These are phyloP conservation scores for Corydoras sp. DNA, from an alignment of 2,113 vertebrate genomes.

Conservation along the genomic window DNA sequence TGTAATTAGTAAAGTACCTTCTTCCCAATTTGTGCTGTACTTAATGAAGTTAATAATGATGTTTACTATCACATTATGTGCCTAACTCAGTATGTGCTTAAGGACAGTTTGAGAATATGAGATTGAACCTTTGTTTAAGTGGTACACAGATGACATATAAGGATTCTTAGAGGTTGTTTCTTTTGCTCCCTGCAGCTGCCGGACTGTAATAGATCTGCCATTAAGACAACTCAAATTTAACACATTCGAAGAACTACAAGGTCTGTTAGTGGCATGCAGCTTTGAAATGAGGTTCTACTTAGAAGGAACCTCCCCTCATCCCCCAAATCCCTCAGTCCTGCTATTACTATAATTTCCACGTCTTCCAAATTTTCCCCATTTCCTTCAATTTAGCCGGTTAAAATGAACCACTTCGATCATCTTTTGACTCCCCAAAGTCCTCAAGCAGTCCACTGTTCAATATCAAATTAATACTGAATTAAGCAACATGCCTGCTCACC, in stretches of 20 bases:
- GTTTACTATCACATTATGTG: too few species aligned
- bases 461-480: conserved; percentile 67
- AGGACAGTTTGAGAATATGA: too few species aligned
- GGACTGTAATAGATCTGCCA: conserved; percentile 54
- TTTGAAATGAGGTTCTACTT: conserved; percentile 39
- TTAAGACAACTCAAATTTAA: conserved; percentile 54
- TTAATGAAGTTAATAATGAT: too few species aligned
- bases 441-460: conserved; percentile 57
- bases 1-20: too few species aligned
- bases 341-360: conserved; percentile 58
- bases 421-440: conserved; percentile 50
- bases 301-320: conserved; percentile 35
- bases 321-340: conserved; percentile 36
- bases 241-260: conserved; percentile 1
- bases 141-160: conserved; percentile 53
- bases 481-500: conserved; percentile 49
- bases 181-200: conserved; percentile 41
- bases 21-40: too few species aligned
- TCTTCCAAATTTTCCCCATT: conserved; percentile 57
- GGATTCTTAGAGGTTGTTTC: conserved; percentile 52
- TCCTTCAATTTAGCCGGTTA: conserved; percentile 58
- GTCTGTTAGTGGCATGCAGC: conserved; percentile 6
- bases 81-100: too few species aligned
- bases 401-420: conserved; percentile 49
- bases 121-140: conserved; percentile 20